These are phyloP conservation scores for Oncorhynchus kisutch DNA, from an alignment of 2,113 vertebrate species.

Conservation along the genomic window DNA sequence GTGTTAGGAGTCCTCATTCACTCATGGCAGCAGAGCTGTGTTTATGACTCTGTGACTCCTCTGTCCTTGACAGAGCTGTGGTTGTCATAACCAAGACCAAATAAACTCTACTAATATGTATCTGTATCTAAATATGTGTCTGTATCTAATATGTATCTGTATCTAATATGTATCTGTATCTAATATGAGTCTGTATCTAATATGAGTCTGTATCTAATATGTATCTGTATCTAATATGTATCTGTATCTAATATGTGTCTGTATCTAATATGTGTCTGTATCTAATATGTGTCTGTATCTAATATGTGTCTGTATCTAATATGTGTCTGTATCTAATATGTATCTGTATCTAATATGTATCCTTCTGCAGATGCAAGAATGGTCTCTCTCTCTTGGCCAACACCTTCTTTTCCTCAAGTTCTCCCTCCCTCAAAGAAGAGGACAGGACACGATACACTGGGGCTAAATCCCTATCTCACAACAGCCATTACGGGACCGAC, in stretches of 20 bases:
- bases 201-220: no score
- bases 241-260: no score
- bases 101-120: neutral
- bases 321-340: no score
- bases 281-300: no score
- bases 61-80: neutral
- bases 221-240: no score
- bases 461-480: neutral
- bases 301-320: no score
- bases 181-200: neutral
- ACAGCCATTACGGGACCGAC: constrained; percentile 21
- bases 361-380: neutral
- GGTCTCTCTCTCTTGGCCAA: constrained; percentile 3
- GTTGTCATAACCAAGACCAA: neutral
- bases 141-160: neutral
- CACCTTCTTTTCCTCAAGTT: constrained; percentile 28
- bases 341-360: neutral
- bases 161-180: neutral
- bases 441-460: neutral
- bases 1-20: no score
- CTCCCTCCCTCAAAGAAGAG: constrained; percentile 12
- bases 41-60: neutral
- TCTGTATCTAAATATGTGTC: neutral
- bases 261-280: no score
- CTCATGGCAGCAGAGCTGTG: neutral